phyloP scores from a whole-genome alignment of 2,797 vertebrate genomes.

The Phrynocephalus forsythii region DNA sequence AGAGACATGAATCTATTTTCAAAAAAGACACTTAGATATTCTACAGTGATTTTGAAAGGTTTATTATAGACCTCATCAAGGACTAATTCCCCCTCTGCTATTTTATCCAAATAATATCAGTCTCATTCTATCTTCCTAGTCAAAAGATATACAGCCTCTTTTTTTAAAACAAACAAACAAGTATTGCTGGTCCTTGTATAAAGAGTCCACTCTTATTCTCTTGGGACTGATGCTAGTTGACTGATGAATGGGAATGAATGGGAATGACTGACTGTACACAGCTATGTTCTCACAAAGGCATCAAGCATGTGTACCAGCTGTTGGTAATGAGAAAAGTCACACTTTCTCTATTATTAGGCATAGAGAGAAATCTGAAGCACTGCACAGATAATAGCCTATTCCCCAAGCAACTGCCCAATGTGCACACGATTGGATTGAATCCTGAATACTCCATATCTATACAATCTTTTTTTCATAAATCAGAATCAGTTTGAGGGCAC shows the following conservation, averaged over 20 bases:
- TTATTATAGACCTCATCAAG: slow-evolving; percentile 38
- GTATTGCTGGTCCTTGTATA: background rate
- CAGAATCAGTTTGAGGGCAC: too few species aligned
- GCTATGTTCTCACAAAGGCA: background rate
- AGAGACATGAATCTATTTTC: fast-evolving
- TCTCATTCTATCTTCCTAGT: slow-evolving; percentile 35
- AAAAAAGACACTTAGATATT: background rate
- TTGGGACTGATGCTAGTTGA: background rate
- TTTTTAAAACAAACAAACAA: background rate
- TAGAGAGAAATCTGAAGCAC: too few species aligned
- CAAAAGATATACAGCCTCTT: slow-evolving; percentile 32
- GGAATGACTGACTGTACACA: background rate
- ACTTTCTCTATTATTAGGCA: background rate
- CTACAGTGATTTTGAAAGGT: slow-evolving; percentile 22
- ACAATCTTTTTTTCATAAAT: background rate
- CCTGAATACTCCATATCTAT: too few species aligned
- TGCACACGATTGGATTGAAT: background rate
- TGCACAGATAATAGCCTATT: background rate
- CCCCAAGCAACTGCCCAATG: background rate
- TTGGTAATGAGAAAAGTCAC: background rate
- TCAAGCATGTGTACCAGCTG: background rate
- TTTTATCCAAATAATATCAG: slow-evolving; percentile 49
- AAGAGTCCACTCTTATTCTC: background rate
- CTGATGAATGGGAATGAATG: background rate
- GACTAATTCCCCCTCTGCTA: background rate